Percentiles rank a stretch among this genome's conserved stretches.
Conservation (phyloP, 2,888 invertebrate genomes). For the Cotesia congregata region DNA sequence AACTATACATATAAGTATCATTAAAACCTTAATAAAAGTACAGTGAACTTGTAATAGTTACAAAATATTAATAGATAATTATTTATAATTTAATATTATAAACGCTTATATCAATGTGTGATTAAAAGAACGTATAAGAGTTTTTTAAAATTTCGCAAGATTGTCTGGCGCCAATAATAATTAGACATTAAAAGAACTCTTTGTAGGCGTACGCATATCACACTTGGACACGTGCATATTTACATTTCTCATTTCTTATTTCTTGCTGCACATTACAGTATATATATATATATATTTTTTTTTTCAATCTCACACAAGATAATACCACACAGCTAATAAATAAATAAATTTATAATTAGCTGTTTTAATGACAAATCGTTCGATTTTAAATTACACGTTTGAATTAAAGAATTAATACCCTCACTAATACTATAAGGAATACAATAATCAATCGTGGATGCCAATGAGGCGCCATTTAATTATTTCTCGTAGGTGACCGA, state of each 20-base stretch:
- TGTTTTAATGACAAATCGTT: neutral
- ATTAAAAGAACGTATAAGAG: constrained; percentile 3
- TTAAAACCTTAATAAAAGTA: neutral
- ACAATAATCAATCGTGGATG: too few species aligned
- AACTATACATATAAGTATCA: neutral
- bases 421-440: too few species aligned
- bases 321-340: neutral
- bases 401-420: too few species aligned
- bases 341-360: constrained; percentile 1
- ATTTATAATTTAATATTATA: neutral
- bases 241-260: constrained; percentile 3
- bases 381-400: neutral
- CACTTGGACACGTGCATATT: constrained; percentile 31
- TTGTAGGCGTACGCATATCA: constrained; percentile 19
- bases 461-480: too few species aligned
- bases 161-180: constrained; percentile 30
- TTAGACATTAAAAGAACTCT: constrained; percentile 25
- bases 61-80: neutral
- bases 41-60: constrained; percentile 5
- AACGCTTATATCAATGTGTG: neutral
- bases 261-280: neutral
- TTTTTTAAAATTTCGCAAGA: constrained; percentile 12
- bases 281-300: too few species aligned
- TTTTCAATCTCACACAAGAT: too few species aligned
- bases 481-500: too few species aligned